A percentile compares a stretch with the other conserved stretches of the same genome.
Conservation (phyloP, 2,888 invertebrate genomes). For the Sycophila texana region DNA sequence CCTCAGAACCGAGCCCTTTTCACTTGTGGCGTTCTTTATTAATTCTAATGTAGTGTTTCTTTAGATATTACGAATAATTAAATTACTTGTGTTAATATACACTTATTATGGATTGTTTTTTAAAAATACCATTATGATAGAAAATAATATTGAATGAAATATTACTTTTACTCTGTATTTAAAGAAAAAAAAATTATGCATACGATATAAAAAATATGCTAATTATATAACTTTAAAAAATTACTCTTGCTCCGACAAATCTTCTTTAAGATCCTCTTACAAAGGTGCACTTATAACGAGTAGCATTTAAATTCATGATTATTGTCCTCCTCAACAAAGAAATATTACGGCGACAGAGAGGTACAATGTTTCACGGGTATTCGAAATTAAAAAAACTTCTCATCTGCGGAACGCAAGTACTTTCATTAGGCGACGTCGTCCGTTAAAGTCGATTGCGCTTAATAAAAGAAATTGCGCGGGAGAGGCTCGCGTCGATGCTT, state of each 20-base stretch:
- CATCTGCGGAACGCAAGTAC: constrained; percentile 18
- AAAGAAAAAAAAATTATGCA: no score
- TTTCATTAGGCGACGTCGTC: constrained; percentile 46
- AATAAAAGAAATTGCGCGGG: constrained; percentile 53
- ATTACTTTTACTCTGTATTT: no score
- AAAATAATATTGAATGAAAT: no score
- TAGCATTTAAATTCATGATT: constrained; percentile 30
- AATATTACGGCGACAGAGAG: constrained; percentile 10
- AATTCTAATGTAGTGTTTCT: no score
- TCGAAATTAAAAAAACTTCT: constrained; percentile 50
- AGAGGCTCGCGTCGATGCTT: constrained; percentile 33
- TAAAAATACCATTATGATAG: no score
- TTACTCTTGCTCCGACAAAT: no score
- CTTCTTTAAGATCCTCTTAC: background rate
- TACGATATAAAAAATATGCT: no score
- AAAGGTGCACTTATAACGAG: background rate
- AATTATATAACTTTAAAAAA: no score
- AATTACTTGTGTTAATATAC: no score
- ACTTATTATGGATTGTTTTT: no score
- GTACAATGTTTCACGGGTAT: background rate
- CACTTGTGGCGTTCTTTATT: background rate
- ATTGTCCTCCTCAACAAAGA: constrained; percentile 25
- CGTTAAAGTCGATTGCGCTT: constrained; percentile 52
- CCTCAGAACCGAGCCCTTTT: no score
- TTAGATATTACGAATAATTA: no score